Base-by-base conservation (phyloP, 2,113 vertebrate genomes). In the Acanthisitta chloris region DNA sequence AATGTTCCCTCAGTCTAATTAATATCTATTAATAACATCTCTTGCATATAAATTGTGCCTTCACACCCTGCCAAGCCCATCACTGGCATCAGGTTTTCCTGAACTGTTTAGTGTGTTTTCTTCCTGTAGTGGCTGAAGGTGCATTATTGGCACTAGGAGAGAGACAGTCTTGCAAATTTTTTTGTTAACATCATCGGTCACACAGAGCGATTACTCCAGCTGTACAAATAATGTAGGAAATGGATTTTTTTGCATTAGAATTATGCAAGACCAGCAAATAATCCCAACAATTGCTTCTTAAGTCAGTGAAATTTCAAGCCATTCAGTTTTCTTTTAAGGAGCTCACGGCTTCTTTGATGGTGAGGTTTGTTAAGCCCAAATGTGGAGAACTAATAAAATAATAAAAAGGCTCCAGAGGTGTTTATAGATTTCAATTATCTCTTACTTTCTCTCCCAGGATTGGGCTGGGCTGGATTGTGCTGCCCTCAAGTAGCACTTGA, bases 391-490 rank as follows among this genome's bases (percentile, higher is more conserved):
- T 96, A 98, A 98, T 98, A 98, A 98, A 98, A 97, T 96, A 98
- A 98, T 97, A 97, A 97, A 98, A 98, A 97, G 96, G 79, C 97
- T 97, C 98, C 98, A 98, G 97, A 96, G 97, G 98, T 98, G 98
- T 99, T 99, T 98, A 98, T 98, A 98, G 98, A 97, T 99, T 99
- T 98, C 97, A 98, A 98, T 98, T 98, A 99, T 98, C 98, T 98
- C 97, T 97, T 57, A 91, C 86, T 97, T 97, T 98, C 95, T 97
- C 92, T 98, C 97, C 97, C 96, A 98, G 97, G 98, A 97, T 97
- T 98, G 98, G 97, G 76, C 98, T 96, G 98, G 98, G 98, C 98
- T 95, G 96, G 98, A 98, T 98, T 98, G 96, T 83, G 94, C 96
- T 96, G 97, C 96, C 98, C 96, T 99, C 98, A 98, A 99, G 99